phyloP scores from a whole-genome alignment of 2,113 vertebrate genomes.

The Seriola dumerili region DNA sequence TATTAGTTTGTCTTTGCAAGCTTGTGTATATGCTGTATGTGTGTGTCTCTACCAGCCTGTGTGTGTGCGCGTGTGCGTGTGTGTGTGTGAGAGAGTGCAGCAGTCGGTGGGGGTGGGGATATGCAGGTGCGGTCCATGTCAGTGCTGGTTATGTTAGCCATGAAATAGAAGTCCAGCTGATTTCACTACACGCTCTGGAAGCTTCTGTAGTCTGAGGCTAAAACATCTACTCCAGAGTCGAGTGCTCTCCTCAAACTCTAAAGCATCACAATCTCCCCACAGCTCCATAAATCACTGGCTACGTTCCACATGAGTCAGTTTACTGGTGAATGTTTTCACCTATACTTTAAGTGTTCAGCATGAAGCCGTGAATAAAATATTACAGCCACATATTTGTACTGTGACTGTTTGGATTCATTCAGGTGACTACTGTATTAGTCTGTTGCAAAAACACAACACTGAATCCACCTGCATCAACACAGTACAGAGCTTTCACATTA shows the following conservation, averaged over 20 bases:
- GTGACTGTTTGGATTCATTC: constrained; percentile 23
- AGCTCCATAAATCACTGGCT: constrained; percentile 51
- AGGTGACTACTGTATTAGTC: background rate
- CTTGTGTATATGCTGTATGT: background rate
- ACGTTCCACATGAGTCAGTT: constrained; percentile 11
- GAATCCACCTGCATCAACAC: background rate
- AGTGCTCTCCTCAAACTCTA: constrained; percentile 18
- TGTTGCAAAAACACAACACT: background rate
- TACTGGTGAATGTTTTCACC: constrained; percentile 12
- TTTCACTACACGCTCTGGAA: constrained; percentile 47
- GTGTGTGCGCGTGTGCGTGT: background rate
- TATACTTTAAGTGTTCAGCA: constrained; percentile 33
- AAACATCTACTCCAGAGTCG: constrained; percentile 48
- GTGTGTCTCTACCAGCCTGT: background rate
- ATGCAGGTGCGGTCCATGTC: constrained; percentile 71
- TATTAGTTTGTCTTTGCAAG: background rate
- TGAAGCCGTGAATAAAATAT: constrained; percentile 44
- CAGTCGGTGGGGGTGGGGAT: constrained; percentile 41
- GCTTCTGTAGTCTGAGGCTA: constrained; percentile 48
- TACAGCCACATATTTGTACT: constrained; percentile 22
- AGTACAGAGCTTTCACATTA: background rate
- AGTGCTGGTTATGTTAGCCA: constrained; percentile 45
- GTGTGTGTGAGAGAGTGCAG: background rate
- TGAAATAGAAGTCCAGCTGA: constrained; percentile 60
- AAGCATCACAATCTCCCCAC: constrained; percentile 16